phyloP scores from a whole-genome alignment of 2,113 vertebrate species.

The Grammomys dolichurus region DNA sequence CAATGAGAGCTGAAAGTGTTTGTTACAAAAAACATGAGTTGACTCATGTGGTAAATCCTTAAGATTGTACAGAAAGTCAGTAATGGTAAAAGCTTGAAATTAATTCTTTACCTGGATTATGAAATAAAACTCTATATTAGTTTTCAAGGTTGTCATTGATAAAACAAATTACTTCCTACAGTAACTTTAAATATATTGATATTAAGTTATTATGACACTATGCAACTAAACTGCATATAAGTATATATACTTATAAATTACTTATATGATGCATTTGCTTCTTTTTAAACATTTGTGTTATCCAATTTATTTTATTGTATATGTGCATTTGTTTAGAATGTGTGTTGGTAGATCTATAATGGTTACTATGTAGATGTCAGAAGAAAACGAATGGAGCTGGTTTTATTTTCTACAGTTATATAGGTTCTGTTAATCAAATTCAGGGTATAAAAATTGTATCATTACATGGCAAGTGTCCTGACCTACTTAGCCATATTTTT shows the following conservation, averaged over 20 bases:
- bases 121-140: neutral
- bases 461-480: too few species aligned
- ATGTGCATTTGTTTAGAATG: neutral
- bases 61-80: conserved; percentile 31
- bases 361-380: neutral
- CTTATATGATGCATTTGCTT: neutral
- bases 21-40: conserved; percentile 34
- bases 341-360: neutral
- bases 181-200: neutral
- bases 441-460: too few species aligned
- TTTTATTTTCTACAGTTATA: neutral
- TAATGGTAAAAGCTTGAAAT: conserved; percentile 7
- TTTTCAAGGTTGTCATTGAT: conserved; percentile 32
- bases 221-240: neutral
- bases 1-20: neutral
- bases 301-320: neutral
- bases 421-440: neutral
- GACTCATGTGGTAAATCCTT: neutral
- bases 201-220: neutral
- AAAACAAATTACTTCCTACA: conserved; percentile 11
- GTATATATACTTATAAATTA: neutral
- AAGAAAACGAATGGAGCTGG: neutral
- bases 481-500: too few species aligned
- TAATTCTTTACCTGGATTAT: conserved; percentile 21
- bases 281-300: neutral